Base-by-base conservation (phyloP, 1,140 invertebrate genomes). In the Pogonomyrmex barbatus region DNA sequence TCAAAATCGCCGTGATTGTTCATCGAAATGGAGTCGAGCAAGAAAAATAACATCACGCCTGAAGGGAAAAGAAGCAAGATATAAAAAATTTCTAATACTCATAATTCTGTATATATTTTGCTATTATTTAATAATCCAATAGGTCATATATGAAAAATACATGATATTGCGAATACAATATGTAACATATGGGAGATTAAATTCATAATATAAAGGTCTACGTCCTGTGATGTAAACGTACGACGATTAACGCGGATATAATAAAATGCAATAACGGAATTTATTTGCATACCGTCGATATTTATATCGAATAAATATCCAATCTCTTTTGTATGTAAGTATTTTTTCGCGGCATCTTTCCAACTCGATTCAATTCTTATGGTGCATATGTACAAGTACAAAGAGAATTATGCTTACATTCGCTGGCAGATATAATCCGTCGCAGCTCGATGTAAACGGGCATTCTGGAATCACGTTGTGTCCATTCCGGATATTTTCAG, bases 41-140 rank as follows among this genome's bases (percentile, higher is more conserved):
- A 62, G 76, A 81, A 81, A 81, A 81, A 81, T 81, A 81, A 70
- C 39, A 14, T 39, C 8, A 14, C 50, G 14, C 47, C 24, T 0
- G 24, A 24, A 39, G n/a, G 65, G 52, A 52, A 56, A 81, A 81
- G 39, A 42, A 47, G 14, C 12, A 9, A n/a, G 5, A 39, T 56
- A 24, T 2, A 56, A 47, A 81, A 81, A 81, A 68, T 71, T 58
- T 81, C 65, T 65, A 42, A 81, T 81, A 71, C 52, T 81, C 67
- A 33, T 70, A 58, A 24, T 70, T 5, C 65, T 56, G n/a, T 58
- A 42, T 81, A 56, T 2, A 4, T 81, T 71, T 56, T n/a, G 33
- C 39, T 12, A 56, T 81, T 81, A 81, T 81, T 81, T 56, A 81
- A 70, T 56, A 81, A 81, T 47, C 50, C 17, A 30, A 24, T 71